Conservation (phyloP, 1,140 invertebrate genomes). For the Zaprionus camerounensis region DNA sequence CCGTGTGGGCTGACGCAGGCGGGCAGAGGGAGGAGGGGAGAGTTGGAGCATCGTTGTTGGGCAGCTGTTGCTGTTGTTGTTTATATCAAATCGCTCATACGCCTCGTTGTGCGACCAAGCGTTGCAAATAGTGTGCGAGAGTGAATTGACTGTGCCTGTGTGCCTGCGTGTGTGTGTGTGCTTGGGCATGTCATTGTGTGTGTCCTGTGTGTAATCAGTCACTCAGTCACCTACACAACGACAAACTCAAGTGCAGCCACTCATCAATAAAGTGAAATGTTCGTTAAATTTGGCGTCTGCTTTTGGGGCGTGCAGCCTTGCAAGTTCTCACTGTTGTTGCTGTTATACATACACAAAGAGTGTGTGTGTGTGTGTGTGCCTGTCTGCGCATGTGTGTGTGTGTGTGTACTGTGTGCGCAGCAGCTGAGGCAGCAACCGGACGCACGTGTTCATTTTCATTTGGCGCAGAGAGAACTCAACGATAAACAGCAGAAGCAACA, state of each 20-base stretch:
- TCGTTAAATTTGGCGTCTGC: slow-evolving; percentile 38
- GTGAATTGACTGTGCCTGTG: slow-evolving; percentile 21
- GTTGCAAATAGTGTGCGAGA: slow-evolving; percentile 59
- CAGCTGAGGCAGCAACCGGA: slow-evolving; percentile 75
- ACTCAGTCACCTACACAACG: slow-evolving; percentile 45
- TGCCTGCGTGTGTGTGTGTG: slow-evolving; percentile 10
- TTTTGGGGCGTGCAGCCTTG: slow-evolving; percentile 57
- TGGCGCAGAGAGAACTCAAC: slow-evolving; percentile 73
- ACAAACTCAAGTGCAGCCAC: slow-evolving; percentile 71
- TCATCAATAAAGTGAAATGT: slow-evolving; percentile 79
- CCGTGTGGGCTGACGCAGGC: slow-evolving; percentile 11
- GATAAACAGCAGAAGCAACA: slow-evolving; percentile 65
- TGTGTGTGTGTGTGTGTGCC: background rate
- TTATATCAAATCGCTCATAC: slow-evolving; percentile 72
- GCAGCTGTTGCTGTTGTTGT: slow-evolving; percentile 55
- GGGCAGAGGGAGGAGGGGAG: background rate
- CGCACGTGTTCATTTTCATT: slow-evolving; percentile 82
- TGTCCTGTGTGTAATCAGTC: slow-evolving; percentile 20
- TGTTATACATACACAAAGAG: slow-evolving; percentile 23
- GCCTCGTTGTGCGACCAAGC: slow-evolving; percentile 75
- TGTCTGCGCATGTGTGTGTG: background rate
- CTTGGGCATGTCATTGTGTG: slow-evolving; percentile 5
- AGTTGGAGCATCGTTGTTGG: slow-evolving; percentile 1
- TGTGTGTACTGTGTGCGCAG: slow-evolving; percentile 19
- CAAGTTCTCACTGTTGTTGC: slow-evolving; percentile 15